These are phyloP conservation scores for Lasioglossum villosulum DNA, from an alignment of 2,888 invertebrate species.

Conservation along the genomic window DNA sequence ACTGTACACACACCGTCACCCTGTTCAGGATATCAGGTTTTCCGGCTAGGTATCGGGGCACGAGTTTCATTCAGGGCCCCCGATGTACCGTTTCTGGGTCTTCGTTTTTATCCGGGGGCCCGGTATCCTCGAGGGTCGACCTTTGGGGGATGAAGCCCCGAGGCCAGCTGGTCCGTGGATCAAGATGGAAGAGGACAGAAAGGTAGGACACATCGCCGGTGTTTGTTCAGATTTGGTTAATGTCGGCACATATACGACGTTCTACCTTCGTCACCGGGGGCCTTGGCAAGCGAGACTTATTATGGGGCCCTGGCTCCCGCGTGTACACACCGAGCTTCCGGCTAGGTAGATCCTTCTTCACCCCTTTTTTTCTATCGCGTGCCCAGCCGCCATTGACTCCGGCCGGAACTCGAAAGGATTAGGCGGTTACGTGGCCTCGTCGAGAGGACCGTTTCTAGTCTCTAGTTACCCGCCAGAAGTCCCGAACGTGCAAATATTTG, in stretches of 20 bases:
- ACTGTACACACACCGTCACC: constrained; percentile 55
- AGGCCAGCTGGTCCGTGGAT: constrained; percentile 72
- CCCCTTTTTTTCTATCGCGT: constrained; percentile 65
- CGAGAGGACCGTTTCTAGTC: constrained; percentile 44
- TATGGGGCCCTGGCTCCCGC: constrained; percentile 52
- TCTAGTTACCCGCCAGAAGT: constrained; percentile 17
- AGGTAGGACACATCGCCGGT: constrained; percentile 58
- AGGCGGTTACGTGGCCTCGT: constrained; percentile 49
- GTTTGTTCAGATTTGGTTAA: constrained; percentile 83
- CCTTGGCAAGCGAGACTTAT: constrained; percentile 52
- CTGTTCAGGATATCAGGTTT: constrained; percentile 69
- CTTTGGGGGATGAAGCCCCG: constrained; percentile 65
- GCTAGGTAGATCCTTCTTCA: constrained; percentile 51
- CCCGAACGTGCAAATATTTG: constrained; percentile 26
- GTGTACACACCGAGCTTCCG: constrained; percentile 64
- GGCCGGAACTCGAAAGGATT: constrained; percentile 52
- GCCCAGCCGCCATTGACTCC: constrained; percentile 65
- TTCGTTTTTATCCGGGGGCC: constrained; percentile 67
- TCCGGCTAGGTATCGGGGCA: constrained; percentile 61
- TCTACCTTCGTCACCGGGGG: constrained; percentile 72
- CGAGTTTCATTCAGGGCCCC: constrained; percentile 73
- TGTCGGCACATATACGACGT: constrained; percentile 72
- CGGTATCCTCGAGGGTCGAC: constrained; percentile 56
- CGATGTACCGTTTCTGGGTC: constrained; percentile 73
- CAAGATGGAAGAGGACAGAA: constrained; percentile 11